Percentiles rank a stretch among this genome's conserved stretches.
Conservation (phyloP, 1,140 invertebrate genomes). For the Saccostrea echinata region DNA sequence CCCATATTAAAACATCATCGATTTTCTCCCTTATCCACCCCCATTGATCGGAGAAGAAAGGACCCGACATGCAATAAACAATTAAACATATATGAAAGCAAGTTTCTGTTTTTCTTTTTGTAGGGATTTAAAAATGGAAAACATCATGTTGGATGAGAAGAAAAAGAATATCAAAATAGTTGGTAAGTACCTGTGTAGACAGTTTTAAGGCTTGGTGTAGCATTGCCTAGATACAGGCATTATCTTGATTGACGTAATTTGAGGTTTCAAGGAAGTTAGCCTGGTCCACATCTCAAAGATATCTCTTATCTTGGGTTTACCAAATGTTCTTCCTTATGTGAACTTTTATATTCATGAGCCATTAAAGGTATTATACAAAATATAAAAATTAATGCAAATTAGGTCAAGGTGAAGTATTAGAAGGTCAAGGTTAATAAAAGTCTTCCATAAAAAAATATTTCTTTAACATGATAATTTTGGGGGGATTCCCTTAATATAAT, state of each 20-base stretch:
- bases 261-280: conserved; percentile 24
- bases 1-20: conserved; percentile 17
- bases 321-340: conserved; percentile 2
- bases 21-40: not conserved
- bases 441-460: not conserved
- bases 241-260: conserved; percentile 32
- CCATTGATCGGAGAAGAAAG: not conserved
- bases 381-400: not conserved
- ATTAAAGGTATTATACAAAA: not conserved
- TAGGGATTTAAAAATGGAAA: conserved; percentile 89
- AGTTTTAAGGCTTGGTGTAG: not conserved
- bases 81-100: conserved; percentile 19
- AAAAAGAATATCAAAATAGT: conserved; percentile 87
- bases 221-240: not conserved
- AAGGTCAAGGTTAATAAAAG: not conserved
- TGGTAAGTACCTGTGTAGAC: conserved; percentile 79
- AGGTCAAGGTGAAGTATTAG: not conserved
- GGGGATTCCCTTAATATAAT: not conserved
- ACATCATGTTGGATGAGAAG: conserved; percentile 85
- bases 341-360: not conserved
- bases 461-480: not conserved
- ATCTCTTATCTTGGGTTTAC: conserved; percentile 15
- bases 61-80: not conserved
- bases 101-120: conserved; percentile 69
- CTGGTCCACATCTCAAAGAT: conserved; percentile 8